These are phyloP conservation scores for Callospermophilus lateralis DNA, from an alignment of 2,113 vertebrate genomes.

Conservation along the genomic window DNA sequence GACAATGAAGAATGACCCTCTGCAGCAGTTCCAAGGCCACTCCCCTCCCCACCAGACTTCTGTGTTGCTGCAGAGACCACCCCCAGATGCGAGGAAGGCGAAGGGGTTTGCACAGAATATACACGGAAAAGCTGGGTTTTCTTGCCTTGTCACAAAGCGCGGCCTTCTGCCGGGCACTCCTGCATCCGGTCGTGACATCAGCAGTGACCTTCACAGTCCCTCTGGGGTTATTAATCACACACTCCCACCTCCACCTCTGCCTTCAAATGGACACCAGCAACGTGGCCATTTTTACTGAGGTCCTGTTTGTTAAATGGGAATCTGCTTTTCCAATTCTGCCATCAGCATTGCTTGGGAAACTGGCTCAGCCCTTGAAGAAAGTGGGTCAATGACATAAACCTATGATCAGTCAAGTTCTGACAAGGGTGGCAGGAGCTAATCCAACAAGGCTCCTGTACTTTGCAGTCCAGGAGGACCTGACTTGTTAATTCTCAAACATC, in stretches of 20 bases:
- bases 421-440: background rate
- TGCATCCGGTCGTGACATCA: slow-evolving; percentile 28
- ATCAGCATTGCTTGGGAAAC: background rate
- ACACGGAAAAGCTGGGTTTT: background rate
- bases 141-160: background rate
- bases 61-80: background rate
- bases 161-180: background rate
- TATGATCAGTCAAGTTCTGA: background rate
- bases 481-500: background rate
- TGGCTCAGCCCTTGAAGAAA: slow-evolving; percentile 30
- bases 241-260: background rate
- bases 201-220: slow-evolving; percentile 11
- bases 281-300: background rate
- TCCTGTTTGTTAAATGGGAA: background rate
- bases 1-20: slow-evolving; percentile 57
- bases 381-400: background rate
- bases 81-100: background rate
- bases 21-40: slow-evolving; percentile 32
- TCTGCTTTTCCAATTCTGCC: slow-evolving; percentile 46
- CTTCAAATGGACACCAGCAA: background rate
- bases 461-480: background rate
- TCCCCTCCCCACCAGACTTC: slow-evolving; percentile 5
- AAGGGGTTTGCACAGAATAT: background rate
- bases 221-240: slow-evolving; percentile 9
- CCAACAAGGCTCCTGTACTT: background rate